Evolutionary conservation across 2,113 vertebrate species (phyloP).

Genomic region (Sigmodon hispidus): DNA sequence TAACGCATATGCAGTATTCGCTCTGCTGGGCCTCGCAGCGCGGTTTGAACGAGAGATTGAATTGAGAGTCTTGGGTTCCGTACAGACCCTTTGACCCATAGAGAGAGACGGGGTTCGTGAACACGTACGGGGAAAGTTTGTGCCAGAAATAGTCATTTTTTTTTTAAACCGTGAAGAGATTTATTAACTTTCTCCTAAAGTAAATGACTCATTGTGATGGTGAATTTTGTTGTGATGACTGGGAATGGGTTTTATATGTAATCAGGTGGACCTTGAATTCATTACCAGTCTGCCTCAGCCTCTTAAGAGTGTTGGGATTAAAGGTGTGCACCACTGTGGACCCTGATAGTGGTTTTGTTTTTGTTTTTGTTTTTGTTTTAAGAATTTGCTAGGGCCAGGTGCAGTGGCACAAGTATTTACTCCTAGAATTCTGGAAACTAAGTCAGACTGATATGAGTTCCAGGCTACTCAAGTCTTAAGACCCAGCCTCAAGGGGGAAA

Average conservation of each 20-base stretch:
- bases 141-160: background rate
- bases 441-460: background rate
- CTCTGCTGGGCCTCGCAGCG: background rate
- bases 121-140: background rate
- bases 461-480: too few relatives aligned
- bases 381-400: background rate
- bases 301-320: background rate
- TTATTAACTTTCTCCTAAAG: background rate
- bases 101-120: background rate
- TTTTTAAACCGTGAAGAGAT: background rate
- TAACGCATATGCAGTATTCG: constrained; percentile 63
- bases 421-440: background rate
- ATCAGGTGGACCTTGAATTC: background rate
- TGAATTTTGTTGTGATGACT: background rate
- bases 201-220: background rate
- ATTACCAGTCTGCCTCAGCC: background rate
- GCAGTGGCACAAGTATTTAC: background rate
- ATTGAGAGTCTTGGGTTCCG: background rate
- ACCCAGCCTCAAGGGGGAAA: too few relatives aligned
- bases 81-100: background rate
- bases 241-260: background rate
- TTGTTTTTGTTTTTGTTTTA: too few relatives aligned
- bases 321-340: background rate
- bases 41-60: background rate
- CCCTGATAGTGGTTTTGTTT: background rate